A percentile compares a stretch with the other conserved stretches of the same genome.
Conservation (phyloP, 2,113 vertebrate genomes). For the Arothron firmamentum region DNA sequence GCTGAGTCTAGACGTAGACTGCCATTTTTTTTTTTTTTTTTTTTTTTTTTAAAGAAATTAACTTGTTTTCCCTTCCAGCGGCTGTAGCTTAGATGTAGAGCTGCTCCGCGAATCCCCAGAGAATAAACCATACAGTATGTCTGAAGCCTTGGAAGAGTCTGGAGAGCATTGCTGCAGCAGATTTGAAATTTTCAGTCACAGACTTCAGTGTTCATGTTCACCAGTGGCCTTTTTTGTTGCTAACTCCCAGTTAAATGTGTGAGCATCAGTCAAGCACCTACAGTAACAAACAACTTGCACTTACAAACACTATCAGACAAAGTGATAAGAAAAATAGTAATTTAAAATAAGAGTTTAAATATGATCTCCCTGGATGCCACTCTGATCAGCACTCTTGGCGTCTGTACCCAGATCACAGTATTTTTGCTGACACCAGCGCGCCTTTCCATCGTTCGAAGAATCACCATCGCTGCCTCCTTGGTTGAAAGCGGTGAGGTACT, state of each 20-base stretch:
- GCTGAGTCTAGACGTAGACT: slow-evolving; percentile 23
- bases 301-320: no score
- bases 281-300: no score
- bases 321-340: no score
- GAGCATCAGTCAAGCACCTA: slow-evolving; percentile 2
- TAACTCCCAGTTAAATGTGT: slow-evolving; percentile 5
- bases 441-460: slow-evolving; percentile 2
- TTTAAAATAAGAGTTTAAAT: no score
- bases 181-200: slow-evolving; percentile 45
- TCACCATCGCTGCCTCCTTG: slow-evolving; percentile 7
- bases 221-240: slow-evolving; percentile 6
- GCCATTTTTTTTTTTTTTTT: slow-evolving; percentile 1
- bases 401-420: background rate
- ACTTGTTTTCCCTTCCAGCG: slow-evolving; percentile 35
- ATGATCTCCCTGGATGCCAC: no score
- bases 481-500: slow-evolving; percentile 5
- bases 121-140: slow-evolving; percentile 55
- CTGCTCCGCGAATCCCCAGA: slow-evolving; percentile 31
- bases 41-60: slow-evolving; percentile 40
- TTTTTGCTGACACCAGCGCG: slow-evolving; percentile 3
- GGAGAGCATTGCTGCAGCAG: slow-evolving; percentile 27
- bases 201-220: slow-evolving; percentile 20
- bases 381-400: slow-evolving; percentile 13
- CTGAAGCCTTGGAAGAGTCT: slow-evolving; percentile 42
- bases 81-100: slow-evolving; percentile 41